Conservation (phyloP, 2,797 vertebrate genomes). For the Eulemur rubriventer region DNA sequence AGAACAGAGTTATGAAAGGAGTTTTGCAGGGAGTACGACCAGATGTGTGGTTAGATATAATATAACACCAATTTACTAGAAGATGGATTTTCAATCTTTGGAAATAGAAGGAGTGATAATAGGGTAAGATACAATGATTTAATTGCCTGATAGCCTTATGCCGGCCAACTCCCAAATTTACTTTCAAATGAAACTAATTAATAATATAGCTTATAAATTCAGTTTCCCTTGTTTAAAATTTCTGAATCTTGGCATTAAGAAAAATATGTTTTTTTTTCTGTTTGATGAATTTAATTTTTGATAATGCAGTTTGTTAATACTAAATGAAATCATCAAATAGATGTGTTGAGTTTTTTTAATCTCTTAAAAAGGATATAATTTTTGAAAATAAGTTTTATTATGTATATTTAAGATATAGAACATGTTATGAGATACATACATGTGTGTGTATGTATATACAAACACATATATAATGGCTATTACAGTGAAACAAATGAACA, state of each 20-base stretch:
- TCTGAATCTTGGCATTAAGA: background rate
- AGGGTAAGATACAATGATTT: background rate
- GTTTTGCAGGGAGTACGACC: background rate
- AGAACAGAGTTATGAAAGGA: background rate
- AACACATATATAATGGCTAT: background rate
- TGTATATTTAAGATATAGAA: background rate
- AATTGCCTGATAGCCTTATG: background rate
- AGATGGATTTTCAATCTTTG: background rate
- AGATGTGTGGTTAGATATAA: background rate
- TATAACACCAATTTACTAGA: background rate
- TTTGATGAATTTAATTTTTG: background rate
- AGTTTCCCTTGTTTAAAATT: background rate
- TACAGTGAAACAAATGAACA: background rate
- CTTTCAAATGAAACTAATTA: background rate
- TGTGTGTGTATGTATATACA: no score
- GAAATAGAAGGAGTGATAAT: background rate
- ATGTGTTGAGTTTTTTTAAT: background rate
- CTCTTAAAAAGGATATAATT: background rate
- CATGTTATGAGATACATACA: background rate
- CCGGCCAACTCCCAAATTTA: background rate
- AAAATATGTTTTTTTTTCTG: background rate
- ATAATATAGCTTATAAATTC: background rate
- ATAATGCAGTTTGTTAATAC: background rate
- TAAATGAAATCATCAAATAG: background rate
- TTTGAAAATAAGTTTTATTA: background rate